These are phyloP conservation scores for Pocota personata DNA, from an alignment of 2,888 invertebrate species.

Conservation along the genomic window DNA sequence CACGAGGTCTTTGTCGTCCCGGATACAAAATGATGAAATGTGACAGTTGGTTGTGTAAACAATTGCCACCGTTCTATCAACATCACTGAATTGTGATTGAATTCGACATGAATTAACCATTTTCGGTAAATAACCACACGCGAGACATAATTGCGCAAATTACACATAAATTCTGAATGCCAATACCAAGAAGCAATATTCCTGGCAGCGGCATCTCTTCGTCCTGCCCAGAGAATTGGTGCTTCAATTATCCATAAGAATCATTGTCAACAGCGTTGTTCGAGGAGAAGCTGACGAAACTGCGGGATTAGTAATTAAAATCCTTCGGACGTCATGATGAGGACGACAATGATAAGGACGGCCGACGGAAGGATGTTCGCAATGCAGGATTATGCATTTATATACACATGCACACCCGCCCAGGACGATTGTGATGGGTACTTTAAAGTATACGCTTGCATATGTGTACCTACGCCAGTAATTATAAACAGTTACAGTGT, in stretches of 20 bases:
- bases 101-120: slow-evolving; percentile 57
- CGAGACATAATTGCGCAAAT: slow-evolving; percentile 54
- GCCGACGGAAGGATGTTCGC: slow-evolving; percentile 5
- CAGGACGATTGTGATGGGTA: background rate
- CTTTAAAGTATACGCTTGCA: background rate
- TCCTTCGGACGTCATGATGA: slow-evolving; percentile 26
- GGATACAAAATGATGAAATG: slow-evolving; percentile 19
- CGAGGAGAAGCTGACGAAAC: slow-evolving; percentile 39
- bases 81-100: slow-evolving; percentile 47
- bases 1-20: background rate
- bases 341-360: background rate
- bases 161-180: slow-evolving; percentile 44
- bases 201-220: background rate
- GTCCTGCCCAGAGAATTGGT: background rate
- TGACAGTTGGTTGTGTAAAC: slow-evolving; percentile 38
- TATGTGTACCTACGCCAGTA: background rate
- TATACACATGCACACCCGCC: background rate
- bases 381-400: slow-evolving; percentile 8
- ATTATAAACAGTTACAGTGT: slow-evolving; percentile 34
- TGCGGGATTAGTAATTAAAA: slow-evolving; percentile 61
- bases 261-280: slow-evolving; percentile 40
- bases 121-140: slow-evolving; percentile 49
- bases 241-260: slow-evolving; percentile 56
- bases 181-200: slow-evolving; percentile 11
- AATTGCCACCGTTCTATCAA: slow-evolving; percentile 9